Conservation (phyloP, 37 sponge, comb jelly and placozoan genomes). For the Mnemiopsis leidyi region DNA sequence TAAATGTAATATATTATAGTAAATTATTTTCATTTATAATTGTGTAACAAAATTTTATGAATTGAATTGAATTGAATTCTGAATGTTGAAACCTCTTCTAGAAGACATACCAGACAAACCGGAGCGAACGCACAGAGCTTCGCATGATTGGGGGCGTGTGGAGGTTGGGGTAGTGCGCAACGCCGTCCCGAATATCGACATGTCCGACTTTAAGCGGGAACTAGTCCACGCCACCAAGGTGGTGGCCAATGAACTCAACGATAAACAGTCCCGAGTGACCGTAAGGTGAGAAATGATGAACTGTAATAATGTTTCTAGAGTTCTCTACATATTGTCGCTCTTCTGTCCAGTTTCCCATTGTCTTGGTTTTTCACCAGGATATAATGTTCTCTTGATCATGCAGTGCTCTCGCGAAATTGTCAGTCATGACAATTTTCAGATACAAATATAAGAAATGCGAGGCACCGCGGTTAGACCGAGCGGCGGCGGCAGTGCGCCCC, state of each 20-base stretch:
- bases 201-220: slow-evolving; percentile 44
- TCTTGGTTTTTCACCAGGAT: no score
- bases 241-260: slow-evolving; percentile 35
- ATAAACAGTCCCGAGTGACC: slow-evolving; percentile 30
- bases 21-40: no score
- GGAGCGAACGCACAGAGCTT: neutral
- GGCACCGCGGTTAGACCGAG: neutral
- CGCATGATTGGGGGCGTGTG: slow-evolving; percentile 24
- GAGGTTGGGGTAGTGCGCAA: slow-evolving; percentile 3
- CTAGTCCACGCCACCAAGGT: slow-evolving; percentile 50
- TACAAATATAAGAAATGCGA: slow-evolving; percentile 55
- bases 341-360: no score
- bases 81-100: neutral
- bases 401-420: slow-evolving; percentile 5
- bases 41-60: no score
- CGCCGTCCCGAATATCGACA: slow-evolving; percentile 30
- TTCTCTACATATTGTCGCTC: no score
- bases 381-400: no score
- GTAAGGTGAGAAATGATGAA: no score
- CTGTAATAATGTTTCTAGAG: no score
- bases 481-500: neutral
- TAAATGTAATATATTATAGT: no score
- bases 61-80: neutral
- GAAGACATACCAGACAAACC: slow-evolving; percentile 47
- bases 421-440: slow-evolving; percentile 29